These are phyloP conservation scores for Drosophila sproati DNA, from an alignment of 1,140 invertebrate species.

Conservation along the genomic window DNA sequence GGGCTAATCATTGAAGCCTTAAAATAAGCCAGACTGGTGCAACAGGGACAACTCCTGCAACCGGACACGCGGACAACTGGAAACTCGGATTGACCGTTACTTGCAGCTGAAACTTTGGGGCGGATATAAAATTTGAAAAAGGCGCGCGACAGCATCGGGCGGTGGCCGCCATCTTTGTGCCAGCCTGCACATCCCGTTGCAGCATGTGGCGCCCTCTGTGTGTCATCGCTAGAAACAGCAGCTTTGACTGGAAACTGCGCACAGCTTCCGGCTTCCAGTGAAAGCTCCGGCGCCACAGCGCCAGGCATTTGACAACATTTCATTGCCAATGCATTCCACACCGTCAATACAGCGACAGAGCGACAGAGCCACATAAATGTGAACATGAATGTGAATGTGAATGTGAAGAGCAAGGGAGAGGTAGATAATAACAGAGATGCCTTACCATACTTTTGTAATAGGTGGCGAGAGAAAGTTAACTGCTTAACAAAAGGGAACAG, in stretches of 20 bases:
- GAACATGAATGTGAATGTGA: too few species aligned
- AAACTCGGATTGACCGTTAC: too few species aligned
- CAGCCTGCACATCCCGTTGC: conserved; percentile 8
- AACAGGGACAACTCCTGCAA: too few species aligned
- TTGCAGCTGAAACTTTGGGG: conserved; percentile 1
- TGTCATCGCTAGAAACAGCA: not conserved
- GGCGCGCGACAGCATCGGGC: conserved; percentile 22
- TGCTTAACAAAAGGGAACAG: conserved; percentile 15
- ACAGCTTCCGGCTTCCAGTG: conserved; percentile 66
- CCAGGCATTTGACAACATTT: conserved; percentile 45
- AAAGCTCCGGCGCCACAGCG: conserved; percentile 43
- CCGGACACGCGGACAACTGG: not conserved
- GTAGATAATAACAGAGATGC: conserved; percentile 35
- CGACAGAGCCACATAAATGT: not conserved
- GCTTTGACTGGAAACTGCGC: conserved; percentile 40
- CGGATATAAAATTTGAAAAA: not conserved
- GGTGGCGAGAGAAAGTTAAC: not conserved
- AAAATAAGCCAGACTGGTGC: too few species aligned
- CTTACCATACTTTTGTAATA: not conserved
- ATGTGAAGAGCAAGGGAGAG: not conserved
- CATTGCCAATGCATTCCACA: conserved; percentile 53
- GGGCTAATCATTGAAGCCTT: too few species aligned
- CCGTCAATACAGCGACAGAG: not conserved
- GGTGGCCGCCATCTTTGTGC: conserved; percentile 9
- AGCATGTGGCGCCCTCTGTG: conserved; percentile 35